Conservation (phyloP, 2,797 vertebrate genomes). For the Antrozous pallidus region DNA sequence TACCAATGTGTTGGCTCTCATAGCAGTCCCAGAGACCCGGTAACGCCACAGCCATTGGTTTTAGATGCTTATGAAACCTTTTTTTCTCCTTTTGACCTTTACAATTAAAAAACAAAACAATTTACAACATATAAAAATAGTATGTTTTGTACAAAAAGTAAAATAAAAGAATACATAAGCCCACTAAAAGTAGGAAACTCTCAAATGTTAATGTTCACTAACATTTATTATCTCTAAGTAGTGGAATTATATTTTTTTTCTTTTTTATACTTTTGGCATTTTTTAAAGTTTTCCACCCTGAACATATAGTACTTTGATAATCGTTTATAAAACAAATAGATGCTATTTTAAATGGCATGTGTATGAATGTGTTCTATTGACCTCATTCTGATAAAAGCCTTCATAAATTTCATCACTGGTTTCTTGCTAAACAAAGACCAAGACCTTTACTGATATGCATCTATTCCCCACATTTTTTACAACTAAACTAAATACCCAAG, state of each 20-base stretch:
- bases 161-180: not conserved
- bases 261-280: conserved; percentile 47
- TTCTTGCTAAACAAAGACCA: conserved; percentile 56
- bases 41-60: not conserved
- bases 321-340: conserved; percentile 62
- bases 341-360: conserved; percentile 66
- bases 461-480: conserved; percentile 70
- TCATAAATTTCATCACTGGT: conserved; percentile 66
- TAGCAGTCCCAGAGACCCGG: not conserved
- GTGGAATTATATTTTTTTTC: conserved; percentile 41
- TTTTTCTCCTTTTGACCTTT: not conserved
- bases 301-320: conserved; percentile 60
- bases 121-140: not conserved
- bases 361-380: conserved; percentile 56
- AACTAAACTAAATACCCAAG: conserved; percentile 64
- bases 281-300: conserved; percentile 52
- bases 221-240: conserved; percentile 36
- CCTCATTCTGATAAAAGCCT: conserved; percentile 67
- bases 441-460: conserved; percentile 59
- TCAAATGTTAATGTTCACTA: conserved; percentile 48
- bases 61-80: not conserved
- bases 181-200: not conserved
- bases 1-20: not conserved
- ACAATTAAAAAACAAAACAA: not conserved
- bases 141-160: not conserved